Base-by-base conservation (phyloP, 1,140 invertebrate genomes). In the Drosophila miranda region DNA sequence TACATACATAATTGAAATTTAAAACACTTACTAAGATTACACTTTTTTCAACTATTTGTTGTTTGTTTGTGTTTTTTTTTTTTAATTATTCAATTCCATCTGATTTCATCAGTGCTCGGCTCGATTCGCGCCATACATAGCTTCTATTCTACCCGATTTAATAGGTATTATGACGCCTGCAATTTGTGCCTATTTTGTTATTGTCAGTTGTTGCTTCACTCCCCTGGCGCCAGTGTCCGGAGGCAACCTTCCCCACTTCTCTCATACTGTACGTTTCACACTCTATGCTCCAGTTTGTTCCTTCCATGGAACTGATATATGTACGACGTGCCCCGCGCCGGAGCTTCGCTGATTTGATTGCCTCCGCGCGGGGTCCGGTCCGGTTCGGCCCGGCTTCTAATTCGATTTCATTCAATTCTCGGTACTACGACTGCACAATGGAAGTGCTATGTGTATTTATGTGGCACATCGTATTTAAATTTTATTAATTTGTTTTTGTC, bases 171-270 rank as follows among this genome's bases (percentile, higher is more conserved):
- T 48, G 62, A 59, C 69, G 70, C 45, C 60, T 74, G 61, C 74
- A 80, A 80, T 70, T 82, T 82, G 68, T 73, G 61, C 19, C 49
- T 60, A 62, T 73, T 73, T 76, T 55, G 50, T 67, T 75, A 55
- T 55, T 58, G 61, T 52, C 72, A 58, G 73, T 75, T 46, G 26
- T 48, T 30, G 19, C 34, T 21, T 56, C n/a, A 42, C 70, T 68
- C 72, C 43, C 64, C 50, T 86, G 81, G 81, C 81, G 81, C 73
- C 81, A 84, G 72, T 52, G 61, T 34, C 34, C 48, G 52, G 19
- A 28, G 41, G 52, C 44, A 54, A 81, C 62, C 78, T 75, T 67
- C 72, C 42, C 14, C 11, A 42, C 14, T 30, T 5, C 11, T 41
- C 50, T 5, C 4, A 26, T 26, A 26, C 4, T 75, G 56, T 49